Evolutionary conservation across 2,113 vertebrate genomes (phyloP).

Genomic region (Chamaetylas fuelleborni): DNA sequence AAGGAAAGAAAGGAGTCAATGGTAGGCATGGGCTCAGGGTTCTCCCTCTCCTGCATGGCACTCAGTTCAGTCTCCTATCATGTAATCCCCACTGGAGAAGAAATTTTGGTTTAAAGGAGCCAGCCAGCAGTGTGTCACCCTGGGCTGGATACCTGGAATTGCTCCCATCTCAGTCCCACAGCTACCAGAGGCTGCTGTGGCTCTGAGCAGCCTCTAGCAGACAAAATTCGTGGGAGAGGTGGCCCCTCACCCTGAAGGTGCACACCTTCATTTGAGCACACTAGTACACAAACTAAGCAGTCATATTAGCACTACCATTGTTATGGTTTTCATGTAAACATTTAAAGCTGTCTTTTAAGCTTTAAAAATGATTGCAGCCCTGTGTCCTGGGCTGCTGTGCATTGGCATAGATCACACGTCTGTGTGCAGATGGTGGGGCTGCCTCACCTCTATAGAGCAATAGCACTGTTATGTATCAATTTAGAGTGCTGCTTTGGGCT

Average conservation of each 20-base stretch:
- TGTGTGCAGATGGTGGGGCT: neutral
- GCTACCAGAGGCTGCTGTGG: neutral
- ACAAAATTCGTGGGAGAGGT: rapidly evolving
- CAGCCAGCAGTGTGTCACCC: neutral
- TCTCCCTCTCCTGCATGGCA: neutral
- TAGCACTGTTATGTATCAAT: neutral
- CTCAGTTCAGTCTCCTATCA: neutral
- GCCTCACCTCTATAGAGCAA: neutral
- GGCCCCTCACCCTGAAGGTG: neutral
- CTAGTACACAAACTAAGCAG: neutral
- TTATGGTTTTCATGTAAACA: neutral
- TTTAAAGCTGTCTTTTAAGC: neutral
- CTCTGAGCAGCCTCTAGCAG: neutral
- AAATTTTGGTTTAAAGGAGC: neutral
- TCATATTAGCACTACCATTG: neutral
- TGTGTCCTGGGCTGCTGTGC: neutral
- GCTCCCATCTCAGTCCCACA: neutral
- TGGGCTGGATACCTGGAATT: neutral
- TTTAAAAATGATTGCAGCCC: neutral
- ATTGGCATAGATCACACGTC: neutral
- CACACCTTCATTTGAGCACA: neutral
- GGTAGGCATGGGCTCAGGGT: neutral
- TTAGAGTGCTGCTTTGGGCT: neutral
- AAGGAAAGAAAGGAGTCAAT: neutral
- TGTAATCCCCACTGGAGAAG: neutral